Conservation (phyloP, 1,140 invertebrate genomes). For the Octopus bimaculoides region DNA sequence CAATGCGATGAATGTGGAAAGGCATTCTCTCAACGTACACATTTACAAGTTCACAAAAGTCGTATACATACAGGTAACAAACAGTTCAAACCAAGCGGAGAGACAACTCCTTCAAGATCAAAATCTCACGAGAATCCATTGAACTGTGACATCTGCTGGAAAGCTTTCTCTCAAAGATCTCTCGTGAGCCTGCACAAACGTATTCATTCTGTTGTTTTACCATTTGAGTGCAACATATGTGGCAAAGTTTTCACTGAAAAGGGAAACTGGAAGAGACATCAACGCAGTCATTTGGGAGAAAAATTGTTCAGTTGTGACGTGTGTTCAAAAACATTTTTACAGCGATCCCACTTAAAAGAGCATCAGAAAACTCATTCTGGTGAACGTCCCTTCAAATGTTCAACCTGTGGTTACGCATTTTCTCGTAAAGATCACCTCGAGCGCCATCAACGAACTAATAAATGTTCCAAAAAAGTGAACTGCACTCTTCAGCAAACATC, state of each 20-base stretch:
- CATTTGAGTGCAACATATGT: conserved; percentile 31
- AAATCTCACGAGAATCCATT: conserved; percentile 7
- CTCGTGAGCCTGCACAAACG: not conserved
- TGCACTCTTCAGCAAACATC: not conserved
- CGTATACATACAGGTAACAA: conserved; percentile 25
- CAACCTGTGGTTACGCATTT: conserved; percentile 77
- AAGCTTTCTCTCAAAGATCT: conserved; percentile 9
- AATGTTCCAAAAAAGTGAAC: not conserved
- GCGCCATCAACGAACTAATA: not conserved
- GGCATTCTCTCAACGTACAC: conserved; percentile 16
- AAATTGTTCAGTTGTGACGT: conserved; percentile 89
- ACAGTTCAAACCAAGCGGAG: not conserved
- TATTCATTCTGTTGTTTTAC: not conserved
- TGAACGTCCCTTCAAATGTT: conserved; percentile 83
- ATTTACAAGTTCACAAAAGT: conserved; percentile 16
- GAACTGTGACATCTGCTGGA: conserved; percentile 18
- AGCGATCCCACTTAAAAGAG: conserved; percentile 68
- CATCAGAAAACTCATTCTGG: conserved; percentile 67
- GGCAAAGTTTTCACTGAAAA: conserved; percentile 27
- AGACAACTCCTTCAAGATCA: not conserved
- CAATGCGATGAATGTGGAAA: conserved; percentile 77
- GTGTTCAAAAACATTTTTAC: conserved; percentile 63
- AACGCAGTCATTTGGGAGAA: conserved; percentile 86
- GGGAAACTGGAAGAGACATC: conserved; percentile 32
- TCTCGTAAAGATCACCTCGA: conserved; percentile 10